phyloP scores from a whole-genome alignment of 2,888 invertebrate species.

The Actias luna region DNA sequence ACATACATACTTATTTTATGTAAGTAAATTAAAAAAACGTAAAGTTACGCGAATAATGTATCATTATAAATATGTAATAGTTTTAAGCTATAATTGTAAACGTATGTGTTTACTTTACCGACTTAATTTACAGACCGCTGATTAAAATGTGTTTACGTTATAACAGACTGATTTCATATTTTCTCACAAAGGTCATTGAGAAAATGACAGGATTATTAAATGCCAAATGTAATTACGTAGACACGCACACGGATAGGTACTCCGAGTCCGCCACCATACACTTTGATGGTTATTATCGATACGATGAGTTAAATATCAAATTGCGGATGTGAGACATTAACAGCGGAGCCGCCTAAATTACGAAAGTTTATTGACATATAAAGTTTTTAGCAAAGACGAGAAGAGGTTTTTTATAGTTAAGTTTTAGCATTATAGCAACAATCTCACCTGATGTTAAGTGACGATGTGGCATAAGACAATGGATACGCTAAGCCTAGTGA shows the following conservation, averaged over 20 bases:
- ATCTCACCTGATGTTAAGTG: no score
- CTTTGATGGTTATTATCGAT: constrained; percentile 44
- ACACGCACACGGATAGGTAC: constrained; percentile 16
- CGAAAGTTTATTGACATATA: not conserved
- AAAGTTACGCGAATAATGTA: no score
- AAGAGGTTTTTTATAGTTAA: not conserved
- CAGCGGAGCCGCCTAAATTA: constrained; percentile 31
- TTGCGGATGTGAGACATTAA: constrained; percentile 58
- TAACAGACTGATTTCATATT: constrained; percentile 12
- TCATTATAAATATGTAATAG: no score
- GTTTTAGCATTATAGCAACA: no score
- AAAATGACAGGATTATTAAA: constrained; percentile 17
- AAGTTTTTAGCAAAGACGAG: not conserved
- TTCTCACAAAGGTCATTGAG: constrained; percentile 13
- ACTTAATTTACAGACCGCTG: not conserved
- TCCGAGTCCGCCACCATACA: constrained; percentile 22
- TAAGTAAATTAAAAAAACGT: no score
- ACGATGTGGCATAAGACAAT: no score
- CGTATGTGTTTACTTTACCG: not conserved
- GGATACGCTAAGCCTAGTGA: no score
- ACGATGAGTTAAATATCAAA: constrained; percentile 49
- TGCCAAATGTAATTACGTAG: constrained; percentile 14
- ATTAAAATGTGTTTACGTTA: constrained; percentile 3
- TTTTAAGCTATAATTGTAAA: not conserved
- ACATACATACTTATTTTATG: no score